Base-by-base conservation (phyloP, 2,113 vertebrate genomes). In the Tachysurus fulvidraco region DNA sequence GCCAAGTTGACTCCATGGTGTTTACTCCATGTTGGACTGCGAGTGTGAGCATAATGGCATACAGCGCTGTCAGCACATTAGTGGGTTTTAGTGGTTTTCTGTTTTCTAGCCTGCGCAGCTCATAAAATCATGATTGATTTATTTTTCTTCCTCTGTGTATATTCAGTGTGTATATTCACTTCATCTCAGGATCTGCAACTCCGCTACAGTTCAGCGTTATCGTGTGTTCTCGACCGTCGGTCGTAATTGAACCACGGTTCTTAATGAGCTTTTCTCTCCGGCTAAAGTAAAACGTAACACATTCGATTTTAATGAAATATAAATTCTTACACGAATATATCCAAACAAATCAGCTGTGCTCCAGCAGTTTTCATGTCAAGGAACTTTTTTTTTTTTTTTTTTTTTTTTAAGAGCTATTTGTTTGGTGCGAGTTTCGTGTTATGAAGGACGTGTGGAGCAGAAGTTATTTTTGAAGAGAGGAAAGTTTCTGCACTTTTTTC, bases 101-200 rank as follows among this genome's bases (percentile, higher is more conserved):
- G 85, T 85, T 89, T 86, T 87, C 60, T 83, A 85, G 77, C 77
- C 76, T 81, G 74, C 77, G 78, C 50, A 83, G 52, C 62, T 83
- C 41, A 23, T 89, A 86, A 81, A 9, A 21, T 1, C 21, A 30
- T 82, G 83, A 87, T 89, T 78, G 67, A 89, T 82, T 85, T 86
- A 78, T 84, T 82, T 84, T 54, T 62, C 46, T 67, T 62, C 60
- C 60, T 65, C 28, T 16, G 54, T 85, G 81, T 60, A 41, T 14
- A 25, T 87, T 79, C 86, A 30, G 52, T 82, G 41, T 41, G 83
- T 44, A 54, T 36, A 36, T 36, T 36, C 36, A 36, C 36, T 86
- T 84, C 57, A 71, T 85, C 77, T 81, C 62, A 9, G 81, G 46
- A 67, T 64, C n/a, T 50, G 60, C 60, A 59, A 60, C 85, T 16